These are phyloP conservation scores for Bubo blakistoni DNA, from an alignment of 2,113 vertebrate species.

Conservation along the genomic window DNA sequence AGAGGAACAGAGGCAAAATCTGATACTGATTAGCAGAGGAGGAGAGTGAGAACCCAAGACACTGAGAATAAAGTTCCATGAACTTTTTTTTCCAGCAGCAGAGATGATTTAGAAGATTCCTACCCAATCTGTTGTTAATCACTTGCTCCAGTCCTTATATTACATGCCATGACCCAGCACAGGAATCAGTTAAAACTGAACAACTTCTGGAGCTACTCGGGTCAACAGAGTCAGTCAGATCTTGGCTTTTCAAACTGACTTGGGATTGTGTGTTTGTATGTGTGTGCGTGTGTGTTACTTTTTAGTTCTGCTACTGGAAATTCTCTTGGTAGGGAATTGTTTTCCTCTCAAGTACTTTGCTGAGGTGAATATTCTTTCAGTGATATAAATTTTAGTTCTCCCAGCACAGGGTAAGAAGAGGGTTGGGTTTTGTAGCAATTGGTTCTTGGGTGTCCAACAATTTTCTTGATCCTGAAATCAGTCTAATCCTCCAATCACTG, in stretches of 20 bases:
- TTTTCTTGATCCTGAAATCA: not conserved
- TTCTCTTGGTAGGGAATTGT: not conserved
- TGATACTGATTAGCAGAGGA: not conserved
- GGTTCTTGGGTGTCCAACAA: not conserved
- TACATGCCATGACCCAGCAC: not conserved
- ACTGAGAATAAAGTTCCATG: not conserved
- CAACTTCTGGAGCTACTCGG: not conserved
- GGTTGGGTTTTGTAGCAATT: not conserved
- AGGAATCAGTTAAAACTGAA: not conserved
- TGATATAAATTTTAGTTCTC: not conserved
- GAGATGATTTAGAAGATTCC: constrained; percentile 16
- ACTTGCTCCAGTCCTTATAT: not conserved
- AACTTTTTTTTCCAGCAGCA: not conserved
- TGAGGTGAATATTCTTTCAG: not conserved
- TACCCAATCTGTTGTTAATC: constrained; percentile 39
- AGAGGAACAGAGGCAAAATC: not conserved
- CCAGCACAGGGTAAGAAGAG: not conserved
- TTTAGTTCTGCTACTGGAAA: constrained; percentile 19
- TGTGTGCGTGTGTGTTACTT: not conserved
- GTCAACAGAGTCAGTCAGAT: not conserved
- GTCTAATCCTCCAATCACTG: not conserved
- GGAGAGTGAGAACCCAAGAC: not conserved
- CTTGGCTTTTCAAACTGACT: not conserved
- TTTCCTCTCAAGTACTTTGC: not conserved
- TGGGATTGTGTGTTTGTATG: not conserved